Evolutionary conservation across 2,797 vertebrate genomes (phyloP).

Genomic region (Pseudocheirus occidentalis): DNA sequence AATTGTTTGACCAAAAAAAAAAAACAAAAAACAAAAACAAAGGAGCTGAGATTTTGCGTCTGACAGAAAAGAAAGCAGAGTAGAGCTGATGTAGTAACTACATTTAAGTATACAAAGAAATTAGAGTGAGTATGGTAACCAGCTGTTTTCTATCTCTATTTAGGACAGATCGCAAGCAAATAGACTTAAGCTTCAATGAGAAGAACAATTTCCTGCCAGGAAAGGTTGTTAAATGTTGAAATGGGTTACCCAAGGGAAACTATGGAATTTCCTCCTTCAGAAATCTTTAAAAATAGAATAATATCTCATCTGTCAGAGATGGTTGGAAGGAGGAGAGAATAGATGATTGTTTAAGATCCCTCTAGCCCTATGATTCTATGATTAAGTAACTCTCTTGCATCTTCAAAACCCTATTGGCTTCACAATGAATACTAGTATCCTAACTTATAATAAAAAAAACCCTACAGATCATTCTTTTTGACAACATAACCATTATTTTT

Average conservation of each 20-base stretch:
- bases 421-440: background rate
- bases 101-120: background rate
- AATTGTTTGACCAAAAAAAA: background rate
- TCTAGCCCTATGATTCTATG: background rate
- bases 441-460: background rate
- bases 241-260: background rate
- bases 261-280: conserved; percentile 28
- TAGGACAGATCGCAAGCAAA: background rate
- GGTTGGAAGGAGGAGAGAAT: background rate
- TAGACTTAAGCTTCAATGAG: background rate
- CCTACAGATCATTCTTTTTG: background rate
- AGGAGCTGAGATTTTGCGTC: background rate
- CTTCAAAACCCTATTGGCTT: background rate
- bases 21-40: too few relatives aligned
- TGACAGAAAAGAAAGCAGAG: background rate
- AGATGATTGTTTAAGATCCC: background rate
- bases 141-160: background rate
- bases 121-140: background rate
- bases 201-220: conserved; percentile 25
- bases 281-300: background rate
- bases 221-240: background rate
- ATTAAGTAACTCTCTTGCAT: background rate
- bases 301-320: background rate
- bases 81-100: background rate
- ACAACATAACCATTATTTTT: background rate